phyloP scores from a whole-genome alignment of 2,888 invertebrate species.

The Cheilosia grossa region DNA sequence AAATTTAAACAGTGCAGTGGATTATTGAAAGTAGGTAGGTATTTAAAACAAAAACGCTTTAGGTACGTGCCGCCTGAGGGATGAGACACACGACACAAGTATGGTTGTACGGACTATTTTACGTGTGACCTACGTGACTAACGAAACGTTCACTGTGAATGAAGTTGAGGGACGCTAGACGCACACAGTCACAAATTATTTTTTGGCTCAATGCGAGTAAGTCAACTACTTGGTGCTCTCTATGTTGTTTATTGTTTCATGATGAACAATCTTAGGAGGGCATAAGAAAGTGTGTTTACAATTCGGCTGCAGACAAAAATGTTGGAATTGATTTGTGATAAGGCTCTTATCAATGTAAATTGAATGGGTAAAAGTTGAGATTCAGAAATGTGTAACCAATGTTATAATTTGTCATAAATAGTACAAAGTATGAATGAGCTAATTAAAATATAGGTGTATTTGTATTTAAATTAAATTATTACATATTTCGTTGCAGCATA shows the following conservation, averaged over 20 bases:
- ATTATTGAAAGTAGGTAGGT: neutral
- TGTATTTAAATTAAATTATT: too few relatives aligned
- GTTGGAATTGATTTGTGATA: constrained; percentile 2
- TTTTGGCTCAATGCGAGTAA: neutral
- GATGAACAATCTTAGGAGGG: neutral
- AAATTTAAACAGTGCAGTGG: neutral
- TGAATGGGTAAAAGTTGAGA: neutral
- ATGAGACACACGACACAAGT: constrained; percentile 2
- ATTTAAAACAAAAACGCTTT: neutral
- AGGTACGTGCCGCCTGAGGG: neutral
- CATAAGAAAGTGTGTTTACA: neutral
- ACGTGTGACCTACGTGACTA: constrained; percentile 17
- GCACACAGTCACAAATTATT: neutral
- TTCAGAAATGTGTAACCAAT: too few relatives aligned
- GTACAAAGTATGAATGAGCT: too few relatives aligned
- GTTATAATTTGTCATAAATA: too few relatives aligned
- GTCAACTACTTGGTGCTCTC: neutral
- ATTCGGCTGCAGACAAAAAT: neutral
- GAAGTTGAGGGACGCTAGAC: neutral
- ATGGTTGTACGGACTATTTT: neutral
- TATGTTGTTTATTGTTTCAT: constrained; percentile 5
- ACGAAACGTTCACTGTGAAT: constrained; percentile 2
- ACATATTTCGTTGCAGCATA: too few relatives aligned
- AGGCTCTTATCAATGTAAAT: neutral
- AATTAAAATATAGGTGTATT: too few relatives aligned